A percentile compares a stretch with the other conserved stretches of the same genome.
Conservation (phyloP, 2,888 invertebrate species). For the Drosophila siamana region DNA sequence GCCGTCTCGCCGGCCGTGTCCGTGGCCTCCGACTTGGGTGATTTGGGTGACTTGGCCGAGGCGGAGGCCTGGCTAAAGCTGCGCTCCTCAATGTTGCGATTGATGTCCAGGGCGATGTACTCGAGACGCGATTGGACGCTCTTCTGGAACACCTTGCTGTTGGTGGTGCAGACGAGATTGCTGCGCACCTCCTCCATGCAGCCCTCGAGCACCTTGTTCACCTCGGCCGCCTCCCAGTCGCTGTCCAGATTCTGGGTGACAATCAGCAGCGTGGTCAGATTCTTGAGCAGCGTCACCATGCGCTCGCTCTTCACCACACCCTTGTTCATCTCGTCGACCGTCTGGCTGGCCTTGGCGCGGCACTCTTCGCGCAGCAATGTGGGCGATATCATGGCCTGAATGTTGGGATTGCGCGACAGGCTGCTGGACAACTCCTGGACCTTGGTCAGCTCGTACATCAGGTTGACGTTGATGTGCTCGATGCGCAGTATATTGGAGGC, state of each 20-base stretch:
- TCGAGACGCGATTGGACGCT: slow-evolving; percentile 95
- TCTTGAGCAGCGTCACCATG: slow-evolving; percentile 92
- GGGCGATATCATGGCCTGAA: slow-evolving; percentile 94
- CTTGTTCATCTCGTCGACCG: slow-evolving; percentile 91
- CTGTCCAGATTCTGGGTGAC: slow-evolving; percentile 86
- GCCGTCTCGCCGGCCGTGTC: neutral
- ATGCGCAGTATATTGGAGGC: slow-evolving; percentile 94
- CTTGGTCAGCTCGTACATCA: slow-evolving; percentile 93
- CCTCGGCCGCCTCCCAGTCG: slow-evolving; percentile 90
- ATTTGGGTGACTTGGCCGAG: slow-evolving; percentile 26
- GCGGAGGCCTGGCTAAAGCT: slow-evolving; percentile 42
- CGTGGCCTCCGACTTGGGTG: slow-evolving; percentile 42
- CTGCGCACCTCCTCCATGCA: slow-evolving; percentile 94
- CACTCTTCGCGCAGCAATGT: slow-evolving; percentile 95
- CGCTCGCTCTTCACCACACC: slow-evolving; percentile 87
- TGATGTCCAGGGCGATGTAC: slow-evolving; percentile 82
- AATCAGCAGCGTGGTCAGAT: slow-evolving; percentile 93
- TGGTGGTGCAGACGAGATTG: slow-evolving; percentile 89
- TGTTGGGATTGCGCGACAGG: slow-evolving; percentile 94
- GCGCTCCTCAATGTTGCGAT: slow-evolving; percentile 67
- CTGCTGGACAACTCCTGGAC: slow-evolving; percentile 94
- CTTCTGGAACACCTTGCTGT: slow-evolving; percentile 93
- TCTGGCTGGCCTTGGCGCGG: slow-evolving; percentile 92
- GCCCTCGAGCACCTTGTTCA: slow-evolving; percentile 96
- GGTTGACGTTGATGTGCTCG: slow-evolving; percentile 95